A percentile compares a stretch with the other conserved stretches of the same genome.
These are phyloP conservation scores for Hirtodrosophila alboralis DNA, from an alignment of 2,888 invertebrate genomes.

Conservation along the genomic window DNA sequence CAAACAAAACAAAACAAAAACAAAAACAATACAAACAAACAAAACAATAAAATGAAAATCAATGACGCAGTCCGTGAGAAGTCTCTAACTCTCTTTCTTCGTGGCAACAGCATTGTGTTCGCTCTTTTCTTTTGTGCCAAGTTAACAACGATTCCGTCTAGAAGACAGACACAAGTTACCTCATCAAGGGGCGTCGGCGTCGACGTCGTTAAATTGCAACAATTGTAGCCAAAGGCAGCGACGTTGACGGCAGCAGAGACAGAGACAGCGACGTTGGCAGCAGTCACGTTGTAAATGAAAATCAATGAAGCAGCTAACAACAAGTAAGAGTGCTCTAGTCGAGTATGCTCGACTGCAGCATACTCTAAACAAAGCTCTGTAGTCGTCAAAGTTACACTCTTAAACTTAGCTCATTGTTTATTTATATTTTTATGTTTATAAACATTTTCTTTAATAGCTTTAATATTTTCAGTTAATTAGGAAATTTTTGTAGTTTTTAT, in stretches of 20 bases:
- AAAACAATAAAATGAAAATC: constrained; percentile 20
- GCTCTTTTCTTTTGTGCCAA: constrained; percentile 4
- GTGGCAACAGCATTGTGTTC: not conserved
- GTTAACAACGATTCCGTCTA: constrained; percentile 10
- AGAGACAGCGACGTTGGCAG: not conserved
- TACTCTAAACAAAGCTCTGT: no score
- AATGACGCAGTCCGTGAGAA: constrained; percentile 20
- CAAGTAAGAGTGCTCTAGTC: no score
- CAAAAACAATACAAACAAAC: no score
- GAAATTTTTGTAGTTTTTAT: no score
- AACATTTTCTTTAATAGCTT: no score
- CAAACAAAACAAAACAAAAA: constrained; percentile 16
- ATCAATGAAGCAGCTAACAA: constrained; percentile 72
- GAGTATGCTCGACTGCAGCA: no score
- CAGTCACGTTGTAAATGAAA: constrained; percentile 56
- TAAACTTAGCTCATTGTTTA: no score
- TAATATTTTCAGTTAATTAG: no score
- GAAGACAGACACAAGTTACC: constrained; percentile 53
- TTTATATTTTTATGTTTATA: no score
- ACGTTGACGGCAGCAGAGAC: constrained; percentile 7
- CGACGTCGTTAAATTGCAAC: constrained; percentile 63
- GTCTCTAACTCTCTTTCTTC: not conserved
- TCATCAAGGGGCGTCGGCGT: constrained; percentile 49
- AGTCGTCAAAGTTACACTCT: no score
- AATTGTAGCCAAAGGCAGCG: constrained; percentile 45